Evolutionary conservation across 2,113 vertebrate species (phyloP).

Genomic region (Sigmodon hispidus): DNA sequence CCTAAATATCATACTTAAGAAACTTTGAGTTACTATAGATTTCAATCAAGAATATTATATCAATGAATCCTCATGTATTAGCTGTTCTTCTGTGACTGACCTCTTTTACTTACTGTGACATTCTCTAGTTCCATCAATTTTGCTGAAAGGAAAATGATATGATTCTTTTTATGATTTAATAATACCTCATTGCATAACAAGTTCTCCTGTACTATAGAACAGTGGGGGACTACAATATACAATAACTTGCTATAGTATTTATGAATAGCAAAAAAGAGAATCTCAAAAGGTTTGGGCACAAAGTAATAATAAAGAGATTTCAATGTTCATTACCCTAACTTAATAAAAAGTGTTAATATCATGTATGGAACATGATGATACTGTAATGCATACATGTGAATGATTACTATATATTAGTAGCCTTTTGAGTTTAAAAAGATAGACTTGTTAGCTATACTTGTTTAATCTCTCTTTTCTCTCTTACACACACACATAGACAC

Average conservation of each 20-base stretch:
- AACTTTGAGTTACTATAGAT: background rate
- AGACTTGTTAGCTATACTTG: background rate
- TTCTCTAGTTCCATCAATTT: background rate
- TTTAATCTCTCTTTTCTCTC: too few species aligned
- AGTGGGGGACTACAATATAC: background rate
- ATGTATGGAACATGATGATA: background rate
- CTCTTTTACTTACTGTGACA: background rate
- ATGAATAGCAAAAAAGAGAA: background rate
- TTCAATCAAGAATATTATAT: background rate
- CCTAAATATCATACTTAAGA: background rate
- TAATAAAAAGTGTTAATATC: background rate
- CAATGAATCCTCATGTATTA: accelerated
- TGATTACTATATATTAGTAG: background rate
- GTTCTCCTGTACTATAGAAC: background rate
- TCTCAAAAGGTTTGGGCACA: background rate
- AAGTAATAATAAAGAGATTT: background rate
- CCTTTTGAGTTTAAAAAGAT: background rate
- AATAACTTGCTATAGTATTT: background rate
- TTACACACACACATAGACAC: background rate
- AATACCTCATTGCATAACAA: background rate
- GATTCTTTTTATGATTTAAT: background rate
- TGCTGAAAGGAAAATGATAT: background rate
- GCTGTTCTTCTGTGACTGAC: background rate
- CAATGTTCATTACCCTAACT: background rate
- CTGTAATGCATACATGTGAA: background rate